Evolutionary conservation across 2,113 vertebrate species (phyloP).

Genomic region (Heterotilapia buettikoferi): DNA sequence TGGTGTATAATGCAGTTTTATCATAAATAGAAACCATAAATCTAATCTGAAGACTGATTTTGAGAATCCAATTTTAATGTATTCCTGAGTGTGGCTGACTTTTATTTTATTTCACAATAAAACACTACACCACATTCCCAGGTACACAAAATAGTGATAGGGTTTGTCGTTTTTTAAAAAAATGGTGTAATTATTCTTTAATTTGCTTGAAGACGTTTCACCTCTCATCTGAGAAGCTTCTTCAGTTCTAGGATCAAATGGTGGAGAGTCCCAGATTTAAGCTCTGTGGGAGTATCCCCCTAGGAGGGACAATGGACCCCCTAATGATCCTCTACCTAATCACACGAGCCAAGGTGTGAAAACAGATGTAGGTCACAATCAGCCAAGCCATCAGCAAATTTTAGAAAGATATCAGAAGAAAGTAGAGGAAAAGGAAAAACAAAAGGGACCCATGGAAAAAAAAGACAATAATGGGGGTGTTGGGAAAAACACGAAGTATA

Average conservation of each 20-base stretch:
- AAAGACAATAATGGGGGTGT: background rate
- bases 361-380: background rate
- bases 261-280: background rate
- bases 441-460: background rate
- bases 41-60: background rate
- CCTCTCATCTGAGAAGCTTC: background rate
- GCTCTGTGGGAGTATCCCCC: background rate
- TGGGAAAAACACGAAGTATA: background rate
- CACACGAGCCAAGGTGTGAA: background rate
- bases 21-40: background rate
- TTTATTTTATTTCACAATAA: background rate
- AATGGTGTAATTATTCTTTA: background rate
- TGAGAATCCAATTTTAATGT: background rate
- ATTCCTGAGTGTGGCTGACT: fast-evolving
- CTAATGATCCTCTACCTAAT: background rate
- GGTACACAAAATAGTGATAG: background rate
- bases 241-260: background rate
- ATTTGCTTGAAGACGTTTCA: fast-evolving
- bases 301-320: fast-evolving
- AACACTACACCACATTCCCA: background rate
- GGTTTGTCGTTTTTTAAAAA: fast-evolving
- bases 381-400: background rate
- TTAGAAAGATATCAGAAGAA: background rate
- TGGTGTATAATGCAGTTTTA: background rate
- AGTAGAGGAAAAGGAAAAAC: background rate